Evolutionary conservation across 2,113 vertebrate genomes (phyloP), one percentile per base, ranked within the genome.

Genomic region (Xenopus tropicalis): DNA sequence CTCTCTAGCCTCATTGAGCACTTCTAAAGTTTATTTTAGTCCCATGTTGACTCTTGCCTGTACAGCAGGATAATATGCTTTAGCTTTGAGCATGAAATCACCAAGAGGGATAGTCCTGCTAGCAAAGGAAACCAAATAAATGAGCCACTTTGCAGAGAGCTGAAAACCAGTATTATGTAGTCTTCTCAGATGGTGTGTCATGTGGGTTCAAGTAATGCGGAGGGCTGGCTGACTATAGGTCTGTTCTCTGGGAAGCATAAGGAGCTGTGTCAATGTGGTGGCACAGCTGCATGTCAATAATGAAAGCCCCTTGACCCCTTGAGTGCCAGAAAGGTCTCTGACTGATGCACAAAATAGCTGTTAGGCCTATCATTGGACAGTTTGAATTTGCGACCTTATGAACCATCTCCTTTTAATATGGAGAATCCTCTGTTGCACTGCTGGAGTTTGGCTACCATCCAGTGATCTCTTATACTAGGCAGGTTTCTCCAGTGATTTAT

Each of bases 271-370:
- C 52, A 54, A 10, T 54, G 16, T 54, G 52, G 57, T 59, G 57
- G 11, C 57, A 59, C 57, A 59, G 57, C 57, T 23, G 57, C 57
- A 59, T 59, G 57, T 59, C 57, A 59, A 22, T 23, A 14, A 24
- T 22, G 13, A 14, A 23, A 59, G 21, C 22, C 22, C 57, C 22
- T 23, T 59, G 52, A 54, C 52, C 52, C 52, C 52, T 54, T 54
- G 52, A n/a, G 16, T 54, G 19, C 52, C 19, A n/a, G 52, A 54
- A 10, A n/a, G 52, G 52, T n/a, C 52, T 54, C 52, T 54, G 52
- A 1, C n/a, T n/a, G 19, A n/a, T 5, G 52, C 52, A 54, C 52
- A 54, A n/a, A 54, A 54, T 54, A 54, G 52, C 17, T n/a, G 52
- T 17, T 54, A 20, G 19, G 19, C 19, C 17, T 54, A 17, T 54